Evolutionary conservation across 2,797 vertebrate species (phyloP), one percentile per base, ranked within the genome.

Genomic region (Anguilla obscura): DNA sequence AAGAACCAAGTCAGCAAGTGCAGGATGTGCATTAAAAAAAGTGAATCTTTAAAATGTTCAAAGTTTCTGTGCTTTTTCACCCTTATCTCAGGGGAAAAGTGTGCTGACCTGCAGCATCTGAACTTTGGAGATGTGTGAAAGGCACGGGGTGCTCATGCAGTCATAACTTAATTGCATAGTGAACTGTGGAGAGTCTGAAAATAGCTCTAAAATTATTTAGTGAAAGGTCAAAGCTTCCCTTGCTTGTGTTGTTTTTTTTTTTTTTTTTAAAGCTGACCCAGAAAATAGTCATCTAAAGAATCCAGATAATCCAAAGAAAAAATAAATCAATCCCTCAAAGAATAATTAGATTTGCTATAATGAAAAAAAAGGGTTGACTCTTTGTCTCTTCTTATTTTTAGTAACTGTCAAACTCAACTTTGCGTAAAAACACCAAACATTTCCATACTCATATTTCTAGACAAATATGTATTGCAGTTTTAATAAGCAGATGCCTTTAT

Each of bases 21-120:
- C 91, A 52, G 87, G 88, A 91, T 92, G 66, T 88, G 90, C 40
- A 40, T 40, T 40, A 40, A 88, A 92, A 90, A 92, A 89, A 87
- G 88, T 90, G 91, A 76, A 36, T 16, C 33, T 36, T 40, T 30
- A 12, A 36, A 79, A 36, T 79, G 5, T 76, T 40, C 33, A 76
- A 40, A 40, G 16, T 76, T 76, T 40, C 14, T 79, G 30, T 79
- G 16, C 10, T 79, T 0, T 36, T 79, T 30, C 36, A 40, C 30
- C 16, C 74, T 5, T 79, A 36, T 79, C 30, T 79, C 33, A 91
- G 90, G 92, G 88, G 91, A 92, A 92, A 79, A 79, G 93, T 92
- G 85, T 95, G 93, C 87, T 93, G 91, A 93, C 94, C 85, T 89
- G 92, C 84, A 92, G 92, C 84, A 91, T 94, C 92, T 93, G 93